Percentiles rank a stretch among this genome's conserved stretches.
phyloP scores from a whole-genome alignment of 2,797 vertebrate genomes.

The Syndactyla subalaris region DNA sequence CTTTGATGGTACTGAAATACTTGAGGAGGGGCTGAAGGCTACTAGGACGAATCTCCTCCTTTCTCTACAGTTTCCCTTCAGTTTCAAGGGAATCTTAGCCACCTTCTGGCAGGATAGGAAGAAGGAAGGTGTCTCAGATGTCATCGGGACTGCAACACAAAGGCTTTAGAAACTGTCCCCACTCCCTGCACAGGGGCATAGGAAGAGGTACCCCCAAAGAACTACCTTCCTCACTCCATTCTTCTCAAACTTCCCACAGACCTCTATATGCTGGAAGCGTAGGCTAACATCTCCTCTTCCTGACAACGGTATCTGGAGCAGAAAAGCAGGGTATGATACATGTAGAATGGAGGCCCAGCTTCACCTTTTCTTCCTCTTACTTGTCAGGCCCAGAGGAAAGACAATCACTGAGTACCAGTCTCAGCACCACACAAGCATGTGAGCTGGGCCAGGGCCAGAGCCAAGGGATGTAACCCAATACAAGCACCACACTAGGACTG shows the following conservation, averaged over 20 bases:
- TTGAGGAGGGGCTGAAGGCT: background rate
- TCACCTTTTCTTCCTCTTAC: background rate
- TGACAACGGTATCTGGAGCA: background rate
- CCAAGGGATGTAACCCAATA: background rate
- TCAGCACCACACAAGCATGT: rapidly evolving
- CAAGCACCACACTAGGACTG: background rate
- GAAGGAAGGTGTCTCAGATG: background rate
- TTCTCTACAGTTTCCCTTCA: background rate
- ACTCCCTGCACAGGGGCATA: rapidly evolving
- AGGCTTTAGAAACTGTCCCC: background rate
- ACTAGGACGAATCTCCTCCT: background rate
- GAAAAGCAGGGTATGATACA: background rate
- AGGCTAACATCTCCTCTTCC: background rate
- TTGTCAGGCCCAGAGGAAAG: background rate
- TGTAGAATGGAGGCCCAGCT: background rate
- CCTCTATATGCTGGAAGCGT: rapidly evolving
- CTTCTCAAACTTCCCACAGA: background rate
- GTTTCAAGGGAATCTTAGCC: background rate
- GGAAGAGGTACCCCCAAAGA: rapidly evolving
- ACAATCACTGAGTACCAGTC: background rate
- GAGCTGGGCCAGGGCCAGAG: background rate
- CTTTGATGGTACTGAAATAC: background rate
- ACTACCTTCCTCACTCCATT: background rate
- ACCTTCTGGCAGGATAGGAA: background rate
- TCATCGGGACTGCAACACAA: background rate